Evolutionary conservation across 2,797 vertebrate genomes (phyloP), one percentile per base, ranked within the genome.

Genomic region (Alectoris magna): DNA sequence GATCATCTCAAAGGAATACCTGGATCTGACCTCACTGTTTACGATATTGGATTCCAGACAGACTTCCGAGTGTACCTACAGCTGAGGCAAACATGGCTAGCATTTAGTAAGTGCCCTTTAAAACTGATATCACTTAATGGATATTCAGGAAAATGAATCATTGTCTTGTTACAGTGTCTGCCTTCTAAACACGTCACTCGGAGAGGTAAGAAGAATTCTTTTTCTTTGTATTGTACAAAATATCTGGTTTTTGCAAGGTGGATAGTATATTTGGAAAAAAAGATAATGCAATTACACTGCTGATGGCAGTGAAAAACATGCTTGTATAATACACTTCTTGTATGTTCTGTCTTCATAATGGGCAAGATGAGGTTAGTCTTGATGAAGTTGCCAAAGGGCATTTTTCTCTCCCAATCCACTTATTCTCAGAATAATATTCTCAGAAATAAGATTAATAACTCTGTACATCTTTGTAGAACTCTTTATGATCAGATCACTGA

Each of bases 11-110:
- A 95, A 62, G 96, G 95, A 71, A 98, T 98, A 87, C 97, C 98
- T 24, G 97, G 98, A 14, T 96, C 98, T 73, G 97, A 98, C 15
- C 91, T 98, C 92, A 98, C 98, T 89, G 96, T 99, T 91, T 99
- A 98, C 31, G 98, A 99, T 70, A 97, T 99, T 17, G 98, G 99
- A 83, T 98, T 99, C 95, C 98, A 99, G 97, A 98, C 98, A 17
- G 98, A 99, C 96, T 98, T 99, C 97, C 97, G 97, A 75, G 96
- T 99, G 90, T 99, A 99, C 94, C 98, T 99, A 84, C 97, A 98
- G 82, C 98, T 99, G 97, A 98, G 98, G 83, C 98, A 99, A 94
- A 99, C 99, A 12, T 99, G 99, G 99, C 97, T 99, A 73, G 92
- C 98, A 74, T 98, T 99, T 97, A 98, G 99, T 99, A 98, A 97